These are phyloP conservation scores for Pyrrhosoma nymphula DNA, from an alignment of 2,888 invertebrate genomes.

Conservation along the genomic window DNA sequence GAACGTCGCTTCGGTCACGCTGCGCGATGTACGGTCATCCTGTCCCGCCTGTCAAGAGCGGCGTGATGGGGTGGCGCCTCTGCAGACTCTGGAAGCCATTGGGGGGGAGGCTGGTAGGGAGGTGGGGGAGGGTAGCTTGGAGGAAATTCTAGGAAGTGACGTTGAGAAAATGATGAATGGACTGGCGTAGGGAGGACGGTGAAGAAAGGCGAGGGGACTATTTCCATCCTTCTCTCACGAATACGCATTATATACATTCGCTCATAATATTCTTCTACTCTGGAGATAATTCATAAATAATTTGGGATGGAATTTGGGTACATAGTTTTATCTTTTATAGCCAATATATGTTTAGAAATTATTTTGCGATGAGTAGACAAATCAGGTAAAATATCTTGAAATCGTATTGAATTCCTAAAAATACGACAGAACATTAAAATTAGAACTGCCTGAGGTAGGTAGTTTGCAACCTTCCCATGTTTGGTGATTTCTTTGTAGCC, in stretches of 20 bases:
- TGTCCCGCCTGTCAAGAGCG: neutral
- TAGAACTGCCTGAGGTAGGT: too few species aligned
- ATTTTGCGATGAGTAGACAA: neutral
- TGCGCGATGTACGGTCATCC: conserved; percentile 36
- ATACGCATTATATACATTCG: neutral
- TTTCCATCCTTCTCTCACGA: neutral
- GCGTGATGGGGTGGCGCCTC: neutral
- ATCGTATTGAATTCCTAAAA: too few species aligned
- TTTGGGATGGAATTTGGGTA: neutral
- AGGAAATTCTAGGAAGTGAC: neutral
- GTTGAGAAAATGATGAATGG: conserved; percentile 24
- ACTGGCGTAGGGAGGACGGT: neutral
- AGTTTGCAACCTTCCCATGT: too few species aligned
- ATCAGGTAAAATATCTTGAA: too few species aligned
- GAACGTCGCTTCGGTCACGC: neutral
- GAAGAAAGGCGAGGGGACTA: neutral
- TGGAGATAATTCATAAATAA: neutral
- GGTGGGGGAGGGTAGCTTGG: too few species aligned
- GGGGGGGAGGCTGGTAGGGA: neutral
- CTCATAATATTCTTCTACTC: neutral
- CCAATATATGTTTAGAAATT: neutral
- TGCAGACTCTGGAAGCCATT: neutral
- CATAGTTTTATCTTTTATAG: neutral
- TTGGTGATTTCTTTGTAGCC: too few species aligned
- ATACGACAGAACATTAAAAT: too few species aligned